Evolutionary conservation across 2,888 invertebrate species (phyloP).

Genomic region (Trisateles emortualis): DNA sequence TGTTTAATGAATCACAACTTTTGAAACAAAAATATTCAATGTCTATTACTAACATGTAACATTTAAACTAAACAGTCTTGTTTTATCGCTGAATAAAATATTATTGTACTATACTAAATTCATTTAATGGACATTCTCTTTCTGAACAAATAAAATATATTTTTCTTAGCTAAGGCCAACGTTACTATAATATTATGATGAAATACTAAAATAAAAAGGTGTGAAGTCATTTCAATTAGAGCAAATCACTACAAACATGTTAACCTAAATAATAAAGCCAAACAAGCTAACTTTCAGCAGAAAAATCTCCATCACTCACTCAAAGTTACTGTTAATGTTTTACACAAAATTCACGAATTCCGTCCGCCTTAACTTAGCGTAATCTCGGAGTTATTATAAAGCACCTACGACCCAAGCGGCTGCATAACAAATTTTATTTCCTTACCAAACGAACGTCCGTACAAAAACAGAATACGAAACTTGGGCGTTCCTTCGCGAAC

Average conservation of each 20-base stretch:
- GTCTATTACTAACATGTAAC: too few species aligned
- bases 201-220: too few species aligned
- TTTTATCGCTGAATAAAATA: too few species aligned
- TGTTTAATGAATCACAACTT: too few species aligned
- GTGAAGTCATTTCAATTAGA: too few species aligned
- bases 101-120: too few species aligned
- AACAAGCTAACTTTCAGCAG: conserved; percentile 5
- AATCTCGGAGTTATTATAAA: conserved; percentile 58
- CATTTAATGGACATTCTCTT: too few species aligned
- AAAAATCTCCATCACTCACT: conserved; percentile 20
- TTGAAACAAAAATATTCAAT: too few species aligned
- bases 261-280: neutral
- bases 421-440: conserved; percentile 81
- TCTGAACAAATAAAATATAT: too few species aligned
- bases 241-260: neutral
- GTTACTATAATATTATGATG: too few species aligned
- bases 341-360: conserved; percentile 39
- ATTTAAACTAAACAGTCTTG: too few species aligned
- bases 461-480: conserved; percentile 83
- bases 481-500: conserved; percentile 77
- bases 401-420: conserved; percentile 68
- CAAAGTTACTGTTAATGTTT: conserved; percentile 27
- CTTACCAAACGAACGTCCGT: conserved; percentile 71
- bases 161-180: too few species aligned
- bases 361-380: conserved; percentile 37